Evolutionary conservation across 2,888 invertebrate genomes (phyloP), one percentile per base, ranked within the genome.

Genomic region (Lucinisca nassula): DNA sequence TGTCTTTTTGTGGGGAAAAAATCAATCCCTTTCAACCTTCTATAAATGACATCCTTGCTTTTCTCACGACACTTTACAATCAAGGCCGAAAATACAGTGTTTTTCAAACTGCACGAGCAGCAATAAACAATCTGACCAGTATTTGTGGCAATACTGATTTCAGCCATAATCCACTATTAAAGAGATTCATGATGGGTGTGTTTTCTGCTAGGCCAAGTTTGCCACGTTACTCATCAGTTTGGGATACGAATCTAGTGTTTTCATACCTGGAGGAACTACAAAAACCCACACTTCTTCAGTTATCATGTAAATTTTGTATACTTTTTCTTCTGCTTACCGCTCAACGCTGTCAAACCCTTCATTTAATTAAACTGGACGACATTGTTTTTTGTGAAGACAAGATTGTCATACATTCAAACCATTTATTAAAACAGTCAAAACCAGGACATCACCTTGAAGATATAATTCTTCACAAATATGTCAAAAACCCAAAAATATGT

Each of bases 31-130:
- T 84, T 80, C 35, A 32, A n/a, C 27, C 81, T 32, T 24, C 75
- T 81, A 14, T 75, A 32, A 37, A 77, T 58, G 49, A 37, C 24
- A 27, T 38, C 27, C 12, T 83, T 10, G 38, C 24, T 4, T 85
- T 85, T 55, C 45, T 87, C 27, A n/a, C 55, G 17, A 58, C 35
- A 27, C 32, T 83, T 4, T 78, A 49, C 72, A 8, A 73, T 8
- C n/a, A 24, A 17, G 82, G 82, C 17, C 17, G 70, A 27, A 55
- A 79, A 8, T 86, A 86, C 67, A 76, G 79, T 45, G 73, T 73
- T 1, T n/a, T 89, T 12, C 79, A 79, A 24, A 81, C 84, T 40
- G 79, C 82, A 24, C 37, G 82, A 27, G 49, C 81, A n/a, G 85
- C 81, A 6, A 45, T 79, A 6, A 49, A 17, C 30, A 76, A 14